Evolutionary conservation across 2,113 vertebrate species (phyloP).

Genomic region (Oreochromis spilurus): DNA sequence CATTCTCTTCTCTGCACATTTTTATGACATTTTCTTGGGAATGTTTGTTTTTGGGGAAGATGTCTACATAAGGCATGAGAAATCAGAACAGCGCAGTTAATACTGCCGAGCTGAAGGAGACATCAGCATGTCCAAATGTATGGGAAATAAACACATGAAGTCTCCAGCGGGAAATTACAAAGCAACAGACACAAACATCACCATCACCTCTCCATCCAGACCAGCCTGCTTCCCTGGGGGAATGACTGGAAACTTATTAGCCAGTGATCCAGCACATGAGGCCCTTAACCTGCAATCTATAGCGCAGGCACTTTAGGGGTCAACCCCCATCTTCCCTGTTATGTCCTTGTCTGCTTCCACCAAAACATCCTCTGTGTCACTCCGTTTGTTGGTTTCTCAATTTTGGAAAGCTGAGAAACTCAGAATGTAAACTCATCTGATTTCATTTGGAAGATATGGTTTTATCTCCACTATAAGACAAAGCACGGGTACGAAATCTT

Average conservation of each 20-base stretch:
- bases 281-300: not conserved
- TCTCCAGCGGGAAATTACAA: not conserved
- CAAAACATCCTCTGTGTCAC: not conserved
- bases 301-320: not conserved
- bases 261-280: conserved; percentile 19
- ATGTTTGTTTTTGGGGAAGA: conserved; percentile 26
- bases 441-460: not conserved
- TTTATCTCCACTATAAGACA: not conserved
- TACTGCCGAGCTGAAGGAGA: not conserved
- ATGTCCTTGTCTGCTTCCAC: not conserved
- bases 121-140: not conserved
- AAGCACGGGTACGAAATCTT: fast-evolving
- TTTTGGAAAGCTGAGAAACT: not conserved
- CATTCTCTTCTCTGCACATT: conserved; percentile 13
- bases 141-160: not conserved
- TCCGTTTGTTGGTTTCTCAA: not conserved
- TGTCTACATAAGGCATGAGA: not conserved
- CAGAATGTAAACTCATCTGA: not conserved
- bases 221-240: not conserved
- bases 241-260: conserved; percentile 29
- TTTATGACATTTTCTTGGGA: conserved; percentile 40
- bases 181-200: not conserved
- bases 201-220: not conserved
- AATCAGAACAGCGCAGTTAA: not conserved
- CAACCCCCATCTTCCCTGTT: not conserved